Percentiles rank a stretch among this genome's conserved stretches.
Evolutionary conservation across 2,113 vertebrate species (phyloP).

Genomic region (Accipiter virgatus): DNA sequence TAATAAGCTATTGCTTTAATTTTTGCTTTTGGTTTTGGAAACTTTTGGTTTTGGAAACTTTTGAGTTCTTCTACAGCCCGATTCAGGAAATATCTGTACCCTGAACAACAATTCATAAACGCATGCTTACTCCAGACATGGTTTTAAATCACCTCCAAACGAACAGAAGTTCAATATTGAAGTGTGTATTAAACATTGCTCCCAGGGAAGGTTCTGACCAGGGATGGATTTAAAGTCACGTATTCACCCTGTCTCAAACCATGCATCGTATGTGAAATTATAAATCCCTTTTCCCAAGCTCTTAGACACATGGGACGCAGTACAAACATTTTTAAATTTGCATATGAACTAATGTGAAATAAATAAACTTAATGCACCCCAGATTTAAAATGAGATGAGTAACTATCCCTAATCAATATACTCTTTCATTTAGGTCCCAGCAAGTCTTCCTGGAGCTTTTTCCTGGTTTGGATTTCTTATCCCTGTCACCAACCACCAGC

Average conservation of each 20-base stretch:
- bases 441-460: neutral
- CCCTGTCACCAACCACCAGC: accelerated
- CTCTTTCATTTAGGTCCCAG: neutral
- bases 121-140: neutral
- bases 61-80: neutral
- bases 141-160: neutral
- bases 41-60: neutral
- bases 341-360: neutral
- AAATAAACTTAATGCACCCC: neutral
- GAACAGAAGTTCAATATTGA: neutral
- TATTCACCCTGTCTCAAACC: neutral
- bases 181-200: neutral
- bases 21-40: neutral
- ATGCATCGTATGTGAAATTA: neutral
- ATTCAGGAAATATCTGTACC: neutral
- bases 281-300: neutral
- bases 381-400: neutral
- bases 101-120: neutral
- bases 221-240: neutral
- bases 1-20: neutral
- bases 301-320: neutral
- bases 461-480: neutral
- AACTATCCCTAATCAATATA: neutral
- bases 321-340: neutral
- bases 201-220: neutral